Evolutionary conservation across 2,888 invertebrate species (phyloP), one percentile per base, ranked within the genome.

Genomic region (Miltochrista miniata): DNA sequence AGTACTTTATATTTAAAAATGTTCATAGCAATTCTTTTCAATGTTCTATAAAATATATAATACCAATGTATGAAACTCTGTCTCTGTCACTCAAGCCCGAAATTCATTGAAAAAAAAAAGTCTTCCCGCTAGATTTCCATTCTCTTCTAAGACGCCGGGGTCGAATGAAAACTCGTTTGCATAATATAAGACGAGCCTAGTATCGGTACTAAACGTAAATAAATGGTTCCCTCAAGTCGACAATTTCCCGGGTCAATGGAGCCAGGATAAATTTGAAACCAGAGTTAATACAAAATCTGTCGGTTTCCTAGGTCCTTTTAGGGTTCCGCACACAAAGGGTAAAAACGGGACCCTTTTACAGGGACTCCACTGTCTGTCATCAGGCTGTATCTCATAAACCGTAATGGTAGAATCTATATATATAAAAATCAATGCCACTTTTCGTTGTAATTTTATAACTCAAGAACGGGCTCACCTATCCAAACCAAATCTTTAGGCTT

Each of bases 221-320:
- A 86, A 86, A 87, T 84, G 84, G 80, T 79, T 80, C 70, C 74
- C 76, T 78, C 78, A 76, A 85, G 82, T 84, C 77, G 82, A 82
- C 86, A 85, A 86, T 87, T 86, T 85, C 68, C 70, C 85, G 85
- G 84, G 84, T 83, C 86, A 82, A 74, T 79, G 83, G 69, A 78
- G 77, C 72, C 70, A 68, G 79, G 81, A 83, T 82, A 83, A 81
- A 85, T 85, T 83, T 81, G 70, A 78, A 68, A 72, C 66, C 69
- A 76, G 76, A 75, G 67, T 61, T 72, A 81, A 81, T 80, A 78
- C 76, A 74, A 74, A 83, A 77, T 80, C 81, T 79, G 74, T 68
- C 71, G 66, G 61, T 72, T 63, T 68, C 66, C 55, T 64, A 76
- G 75, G 76, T 24, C 18, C 75, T 75, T 61, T 70, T 74, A n/a